Percentiles rank a stretch among this genome's conserved stretches.
These are phyloP conservation scores for Falco punctatus DNA, from an alignment of 2,113 vertebrate species.

Conservation along the genomic window DNA sequence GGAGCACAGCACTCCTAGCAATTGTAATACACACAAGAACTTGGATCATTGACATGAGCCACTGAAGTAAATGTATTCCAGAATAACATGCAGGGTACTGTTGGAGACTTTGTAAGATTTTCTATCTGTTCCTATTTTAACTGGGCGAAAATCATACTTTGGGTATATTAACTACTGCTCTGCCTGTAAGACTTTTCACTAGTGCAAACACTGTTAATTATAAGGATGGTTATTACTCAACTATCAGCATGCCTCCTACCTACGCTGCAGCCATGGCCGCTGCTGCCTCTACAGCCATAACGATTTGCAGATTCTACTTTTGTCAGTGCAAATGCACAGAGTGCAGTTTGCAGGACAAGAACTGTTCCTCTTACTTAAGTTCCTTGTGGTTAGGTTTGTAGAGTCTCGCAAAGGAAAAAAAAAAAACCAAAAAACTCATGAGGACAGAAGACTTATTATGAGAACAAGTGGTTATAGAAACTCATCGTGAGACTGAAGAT, in stretches of 20 bases:
- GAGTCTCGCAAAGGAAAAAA: background rate
- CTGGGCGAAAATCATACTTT: background rate
- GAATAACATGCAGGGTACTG: background rate
- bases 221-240: background rate
- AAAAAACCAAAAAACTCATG: background rate
- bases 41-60: background rate
- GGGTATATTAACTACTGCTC: background rate
- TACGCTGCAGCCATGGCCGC: background rate
- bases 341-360: background rate
- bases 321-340: background rate
- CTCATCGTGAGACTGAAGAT: fast-evolving
- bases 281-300: background rate
- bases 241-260: background rate
- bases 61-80: background rate
- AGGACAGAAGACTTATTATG: background rate
- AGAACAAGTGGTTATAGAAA: background rate
- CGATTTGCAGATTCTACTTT: background rate
- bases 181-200: background rate
- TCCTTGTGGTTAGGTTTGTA: background rate
- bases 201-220: background rate
- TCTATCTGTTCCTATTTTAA: background rate
- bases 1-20: background rate
- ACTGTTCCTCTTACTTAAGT: background rate
- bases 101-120: background rate
- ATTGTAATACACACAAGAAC: background rate